A percentile compares a stretch with the other conserved stretches of the same genome.
Evolutionary conservation across 2,888 invertebrate genomes (phyloP).

Genomic region (Meloe dianella): DNA sequence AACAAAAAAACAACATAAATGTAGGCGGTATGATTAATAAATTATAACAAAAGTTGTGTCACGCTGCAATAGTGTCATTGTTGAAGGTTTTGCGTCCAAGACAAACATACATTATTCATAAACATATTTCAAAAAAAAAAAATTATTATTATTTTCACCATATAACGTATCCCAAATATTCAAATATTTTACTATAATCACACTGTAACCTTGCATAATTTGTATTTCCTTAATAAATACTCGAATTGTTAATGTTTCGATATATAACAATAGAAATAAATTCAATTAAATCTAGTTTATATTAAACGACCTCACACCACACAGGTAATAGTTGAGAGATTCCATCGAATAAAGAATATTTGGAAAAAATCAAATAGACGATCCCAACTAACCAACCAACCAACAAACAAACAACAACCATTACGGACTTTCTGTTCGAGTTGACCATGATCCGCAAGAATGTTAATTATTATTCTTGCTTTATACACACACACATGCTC

Average conservation of each 20-base stretch:
- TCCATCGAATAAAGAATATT: not conserved
- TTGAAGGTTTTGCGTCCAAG: not conserved
- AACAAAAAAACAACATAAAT: not conserved
- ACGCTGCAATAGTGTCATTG: constrained; percentile 11
- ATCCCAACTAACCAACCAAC: not conserved
- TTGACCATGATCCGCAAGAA: constrained; percentile 12
- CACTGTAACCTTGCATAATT: not conserved
- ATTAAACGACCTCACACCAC: not conserved
- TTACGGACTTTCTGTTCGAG: constrained; percentile 11
- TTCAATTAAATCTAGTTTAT: not conserved
- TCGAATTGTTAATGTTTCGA: not conserved
- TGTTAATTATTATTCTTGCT: constrained; percentile 8
- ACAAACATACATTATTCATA: not conserved
- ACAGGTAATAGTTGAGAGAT: not conserved
- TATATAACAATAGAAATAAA: not conserved
- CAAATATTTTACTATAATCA: constrained; percentile 1
- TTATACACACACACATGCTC: not conserved
- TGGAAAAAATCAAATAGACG: not conserved
- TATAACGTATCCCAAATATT: not conserved
- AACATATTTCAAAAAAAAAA: no score
- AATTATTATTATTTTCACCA: no score
- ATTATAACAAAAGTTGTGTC: constrained; percentile 14
- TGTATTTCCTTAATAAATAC: not conserved
- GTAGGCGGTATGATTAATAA: constrained; percentile 5
- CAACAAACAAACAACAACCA: not conserved